Evolutionary conservation across 2,113 vertebrate species (phyloP).

Genomic region (Stigmatopora nigra): DNA sequence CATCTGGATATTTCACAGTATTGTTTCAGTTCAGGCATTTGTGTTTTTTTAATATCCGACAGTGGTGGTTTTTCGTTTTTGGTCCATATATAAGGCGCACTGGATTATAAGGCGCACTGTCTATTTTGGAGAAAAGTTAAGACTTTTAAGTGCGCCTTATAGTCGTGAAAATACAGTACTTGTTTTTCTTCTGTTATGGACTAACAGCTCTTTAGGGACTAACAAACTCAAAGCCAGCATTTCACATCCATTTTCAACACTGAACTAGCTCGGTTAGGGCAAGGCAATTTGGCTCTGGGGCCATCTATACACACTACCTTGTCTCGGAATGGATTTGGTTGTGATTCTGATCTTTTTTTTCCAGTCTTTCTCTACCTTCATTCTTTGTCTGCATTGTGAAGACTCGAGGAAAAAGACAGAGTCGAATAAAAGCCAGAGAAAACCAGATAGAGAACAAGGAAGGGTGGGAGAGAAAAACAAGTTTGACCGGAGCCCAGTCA

Average conservation of each 20-base stretch:
- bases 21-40: too few species aligned
- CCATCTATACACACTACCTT: conserved; percentile 56
- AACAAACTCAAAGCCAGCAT: conserved; percentile 48
- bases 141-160: too few species aligned
- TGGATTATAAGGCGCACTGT: too few species aligned
- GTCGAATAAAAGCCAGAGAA: background rate
- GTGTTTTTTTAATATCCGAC: too few species aligned
- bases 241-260: conserved; percentile 53
- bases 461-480: conserved; percentile 43
- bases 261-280: conserved; percentile 42
- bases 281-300: conserved; percentile 64
- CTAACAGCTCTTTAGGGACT: conserved; percentile 36
- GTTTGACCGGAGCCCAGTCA: conserved; percentile 70
- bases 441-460: conserved; percentile 37
- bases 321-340: conserved; percentile 65
- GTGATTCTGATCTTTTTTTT: conserved; percentile 64
- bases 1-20: too few species aligned
- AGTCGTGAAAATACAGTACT: too few species aligned
- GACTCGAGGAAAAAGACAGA: conserved; percentile 46
- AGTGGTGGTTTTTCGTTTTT: too few species aligned
- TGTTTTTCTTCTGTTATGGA: conserved; percentile 33
- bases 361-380: conserved; percentile 37
- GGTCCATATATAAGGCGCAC: too few species aligned
- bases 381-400: conserved; percentile 72
- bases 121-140: too few species aligned